Evolutionary conservation across 2,888 invertebrate genomes (phyloP), one percentile per base, ranked within the genome.

Genomic region (Geophilus truncorum): DNA sequence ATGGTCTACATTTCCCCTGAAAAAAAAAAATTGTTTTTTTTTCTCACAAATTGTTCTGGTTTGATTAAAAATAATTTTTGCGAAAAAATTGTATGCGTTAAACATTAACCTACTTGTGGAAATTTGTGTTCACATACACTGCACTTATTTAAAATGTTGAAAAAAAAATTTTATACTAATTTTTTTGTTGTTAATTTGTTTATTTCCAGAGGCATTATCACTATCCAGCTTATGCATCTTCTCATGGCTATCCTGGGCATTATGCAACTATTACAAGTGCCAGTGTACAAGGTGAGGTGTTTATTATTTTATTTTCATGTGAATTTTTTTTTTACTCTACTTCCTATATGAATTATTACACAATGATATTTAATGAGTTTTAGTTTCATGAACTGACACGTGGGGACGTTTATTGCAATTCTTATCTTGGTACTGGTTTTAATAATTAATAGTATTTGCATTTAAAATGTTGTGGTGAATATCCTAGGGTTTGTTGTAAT

Each of bases 221-320:
- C 32, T 81, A 81, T 80, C 80, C 80, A 25, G 81, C 77, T 23
- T 81, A 81, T 80, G 78, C 82, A 7, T 82, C 82, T n/a, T 82
- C 82, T 28, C 82, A 81, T 80, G 82, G 82, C n/a, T 82, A 82
- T 45, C 82, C 82, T 18, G 82, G 82, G 15, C 82, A 82, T 80
- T 82, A 82, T 81, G 82, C 82, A 81, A 82, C 82, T 28, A 82
- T 82, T 45, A 82, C 82, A 45, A 81, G 82, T 30, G 82, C 82
- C 34, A 82, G 82, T 51, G 62, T 82, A 40, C 82, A 82, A 80
- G 82, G 82, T 81, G 80, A 81, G 45, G 15, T 40, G 40, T 40
- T 40, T 40, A 15, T 12, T 12, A 12, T 7, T 40, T 40, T 7
- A 2, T 40, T 40, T 40, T 40, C 15, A 40, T 2, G 2, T 12